Evolutionary conservation across 2,797 vertebrate genomes (phyloP), one percentile per base, ranked within the genome.

Genomic region (Parauchenoglanis ngamensis): DNA sequence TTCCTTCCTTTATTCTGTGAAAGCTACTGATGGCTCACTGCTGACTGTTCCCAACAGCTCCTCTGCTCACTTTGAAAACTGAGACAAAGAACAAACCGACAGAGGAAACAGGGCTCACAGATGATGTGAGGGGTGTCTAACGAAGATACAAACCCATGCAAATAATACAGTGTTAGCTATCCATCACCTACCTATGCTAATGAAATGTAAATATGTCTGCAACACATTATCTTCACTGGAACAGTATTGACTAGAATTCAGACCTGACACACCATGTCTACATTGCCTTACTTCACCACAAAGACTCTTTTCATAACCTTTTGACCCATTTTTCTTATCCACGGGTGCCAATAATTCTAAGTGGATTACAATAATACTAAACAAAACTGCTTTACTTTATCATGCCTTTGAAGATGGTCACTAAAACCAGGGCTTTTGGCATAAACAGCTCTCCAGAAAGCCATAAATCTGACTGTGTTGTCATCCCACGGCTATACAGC

Each of bases 401-500:
- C 17, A 23, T 54, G 7, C 13, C 11, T 83, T 83, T 65, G 7
- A 63, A 56, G 49, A 70, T 35, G 28, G 61, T 70, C 17, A 84
- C 10, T 54, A 56, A 72, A 84, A 70, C 44, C n/a, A 57, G 2
- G 13, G 49, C 67, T 57, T 72, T 84, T 52, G 49, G 65, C 28
- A 44, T n/a, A 40, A 70, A 57, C 83, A 72, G 57, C 82, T 56
- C 49, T 44, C 49, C 12, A 72, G 31, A 72, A 72, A 84, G 52
- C 52, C 56, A 84, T 31, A 72, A 57, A 72, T 72, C 65, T 84
- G 82, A 67, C n/a, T 40, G 28, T 70, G 65, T 15, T 25, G 7
- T 68, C 44, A 49, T 61, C 77, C 65, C 65, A 72, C 77, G 59
- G 65, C 77, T 77, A 21, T 57, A 15, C 70, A 87, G 49, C 70